These are phyloP conservation scores for Physeter macrocephalus DNA, from an alignment of 2,113 vertebrate genomes.

Conservation along the genomic window DNA sequence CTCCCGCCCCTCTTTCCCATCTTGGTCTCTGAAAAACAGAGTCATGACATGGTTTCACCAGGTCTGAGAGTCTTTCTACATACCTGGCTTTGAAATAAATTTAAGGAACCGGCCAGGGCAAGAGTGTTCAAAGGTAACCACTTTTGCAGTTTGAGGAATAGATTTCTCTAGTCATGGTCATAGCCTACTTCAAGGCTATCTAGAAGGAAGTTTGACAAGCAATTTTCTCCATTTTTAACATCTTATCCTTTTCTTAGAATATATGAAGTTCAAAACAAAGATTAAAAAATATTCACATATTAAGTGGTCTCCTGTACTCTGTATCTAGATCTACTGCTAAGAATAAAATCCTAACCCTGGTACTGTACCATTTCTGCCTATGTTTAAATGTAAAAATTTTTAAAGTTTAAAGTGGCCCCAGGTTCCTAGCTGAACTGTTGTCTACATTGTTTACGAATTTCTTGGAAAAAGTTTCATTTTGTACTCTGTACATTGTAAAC, in stretches of 20 bases:
- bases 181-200: not conserved
- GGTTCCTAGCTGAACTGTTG: accelerated
- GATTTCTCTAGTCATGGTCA: not conserved
- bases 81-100: not conserved
- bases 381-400: not conserved
- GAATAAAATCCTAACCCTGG: not conserved
- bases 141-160: not conserved
- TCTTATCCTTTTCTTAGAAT: not conserved
- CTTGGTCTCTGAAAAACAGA: not conserved
- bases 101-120: not conserved
- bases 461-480: not conserved
- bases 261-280: conserved; percentile 12
- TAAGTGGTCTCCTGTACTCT: not conserved
- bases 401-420: not conserved
- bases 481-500: not conserved
- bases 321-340: not conserved
- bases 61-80: not conserved
- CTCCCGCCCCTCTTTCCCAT: not conserved
- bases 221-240: not conserved
- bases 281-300: not conserved
- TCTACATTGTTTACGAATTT: not conserved
- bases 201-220: not conserved
- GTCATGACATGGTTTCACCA: not conserved
- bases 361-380: not conserved
- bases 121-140: not conserved